Conservation (phyloP, 2,113 vertebrate genomes). For the Rhea pennata region DNA sequence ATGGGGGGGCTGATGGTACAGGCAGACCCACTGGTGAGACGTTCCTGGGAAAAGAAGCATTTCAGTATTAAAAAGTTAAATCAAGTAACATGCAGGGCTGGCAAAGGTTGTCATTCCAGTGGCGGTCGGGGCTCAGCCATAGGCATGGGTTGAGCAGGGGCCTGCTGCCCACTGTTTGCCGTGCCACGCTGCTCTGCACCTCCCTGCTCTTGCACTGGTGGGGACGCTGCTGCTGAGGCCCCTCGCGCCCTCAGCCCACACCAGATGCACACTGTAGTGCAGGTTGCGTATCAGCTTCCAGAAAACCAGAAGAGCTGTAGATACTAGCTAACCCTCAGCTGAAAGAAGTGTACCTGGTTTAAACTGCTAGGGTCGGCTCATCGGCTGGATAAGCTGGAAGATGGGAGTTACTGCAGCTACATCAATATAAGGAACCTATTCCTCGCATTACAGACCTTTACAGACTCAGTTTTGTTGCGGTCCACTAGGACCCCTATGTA, state of each 20-base stretch:
- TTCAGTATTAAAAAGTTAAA: background rate
- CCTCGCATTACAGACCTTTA: background rate
- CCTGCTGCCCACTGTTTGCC: too few species aligned
- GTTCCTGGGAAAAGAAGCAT: background rate
- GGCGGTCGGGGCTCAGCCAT: background rate
- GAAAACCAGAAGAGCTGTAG: background rate
- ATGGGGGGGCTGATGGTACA: background rate
- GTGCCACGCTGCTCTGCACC: too few species aligned
- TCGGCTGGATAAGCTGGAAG: background rate
- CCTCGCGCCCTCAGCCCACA: background rate
- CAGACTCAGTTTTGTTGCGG: background rate
- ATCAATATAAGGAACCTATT: background rate
- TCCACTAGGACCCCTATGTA: background rate
- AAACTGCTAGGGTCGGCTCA: background rate
- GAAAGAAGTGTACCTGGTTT: background rate
- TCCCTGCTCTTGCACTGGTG: too few species aligned
- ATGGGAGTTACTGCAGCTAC: background rate
- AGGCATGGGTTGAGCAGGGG: too few species aligned
- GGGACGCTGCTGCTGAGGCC: too few species aligned
- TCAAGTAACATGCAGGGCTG: background rate
- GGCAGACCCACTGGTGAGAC: background rate
- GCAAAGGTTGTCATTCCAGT: background rate
- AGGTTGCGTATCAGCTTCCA: accelerated
- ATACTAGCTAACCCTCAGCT: background rate
- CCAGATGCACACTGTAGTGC: background rate